Evolutionary conservation across 2,888 invertebrate genomes (phyloP).

Genomic region (Bimastos eiseni): DNA sequence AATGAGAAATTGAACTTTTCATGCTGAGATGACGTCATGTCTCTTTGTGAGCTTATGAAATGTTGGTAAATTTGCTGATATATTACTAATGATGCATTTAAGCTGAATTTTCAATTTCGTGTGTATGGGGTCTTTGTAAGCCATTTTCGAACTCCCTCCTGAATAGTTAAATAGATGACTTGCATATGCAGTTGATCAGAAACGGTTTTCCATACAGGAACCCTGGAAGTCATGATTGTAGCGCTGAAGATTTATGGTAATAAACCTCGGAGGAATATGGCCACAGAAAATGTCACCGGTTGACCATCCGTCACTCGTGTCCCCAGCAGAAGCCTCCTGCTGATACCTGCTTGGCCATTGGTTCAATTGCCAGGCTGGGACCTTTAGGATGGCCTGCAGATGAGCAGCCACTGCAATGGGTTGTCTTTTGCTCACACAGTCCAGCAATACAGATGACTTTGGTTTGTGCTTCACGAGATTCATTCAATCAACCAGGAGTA

Average conservation of each 20-base stretch:
- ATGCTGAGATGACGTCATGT: background rate
- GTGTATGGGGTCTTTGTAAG: too few species aligned
- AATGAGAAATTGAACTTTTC: background rate
- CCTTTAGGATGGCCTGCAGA: background rate
- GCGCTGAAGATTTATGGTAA: conserved; percentile 14
- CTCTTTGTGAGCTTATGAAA: background rate
- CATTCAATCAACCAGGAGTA: too few species aligned
- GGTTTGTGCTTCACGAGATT: too few species aligned
- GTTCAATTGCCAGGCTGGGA: background rate
- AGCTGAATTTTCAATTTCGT: too few species aligned
- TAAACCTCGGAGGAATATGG: background rate
- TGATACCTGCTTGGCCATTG: background rate
- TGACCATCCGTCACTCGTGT: background rate
- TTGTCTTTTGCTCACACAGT: background rate
- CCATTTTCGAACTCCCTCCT: background rate
- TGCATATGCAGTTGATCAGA: background rate
- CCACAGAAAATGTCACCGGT: conserved; percentile 14
- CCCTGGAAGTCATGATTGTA: conserved; percentile 22
- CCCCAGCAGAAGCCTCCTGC: background rate
- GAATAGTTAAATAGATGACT: background rate
- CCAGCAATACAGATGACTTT: background rate
- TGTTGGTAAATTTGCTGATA: background rate
- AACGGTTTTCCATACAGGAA: background rate
- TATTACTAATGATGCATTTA: background rate
- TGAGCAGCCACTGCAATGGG: background rate